Evolutionary conservation across 2,888 invertebrate genomes (phyloP).

Genomic region (Platerodrilus igneus): DNA sequence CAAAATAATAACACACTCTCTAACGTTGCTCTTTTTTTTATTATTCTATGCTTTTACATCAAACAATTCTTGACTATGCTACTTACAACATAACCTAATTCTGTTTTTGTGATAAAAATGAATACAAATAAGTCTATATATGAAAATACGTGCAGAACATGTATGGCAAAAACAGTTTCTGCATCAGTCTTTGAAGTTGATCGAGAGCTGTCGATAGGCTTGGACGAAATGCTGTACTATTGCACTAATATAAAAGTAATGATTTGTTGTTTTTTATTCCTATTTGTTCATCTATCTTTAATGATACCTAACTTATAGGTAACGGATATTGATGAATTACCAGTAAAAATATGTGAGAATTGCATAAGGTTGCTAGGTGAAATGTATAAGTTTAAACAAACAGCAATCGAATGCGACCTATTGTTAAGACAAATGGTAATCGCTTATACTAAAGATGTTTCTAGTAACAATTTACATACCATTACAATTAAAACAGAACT

Average conservation of each 20-base stretch:
- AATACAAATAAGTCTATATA: slow-evolving; percentile 7
- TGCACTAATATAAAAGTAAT: slow-evolving; percentile 30
- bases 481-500: neutral
- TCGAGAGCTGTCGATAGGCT: slow-evolving; percentile 26
- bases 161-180: slow-evolving; percentile 27
- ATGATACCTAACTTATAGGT: slow-evolving; percentile 31
- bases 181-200: slow-evolving; percentile 29
- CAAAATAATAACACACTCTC: too few relatives aligned
- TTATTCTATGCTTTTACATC: too few relatives aligned
- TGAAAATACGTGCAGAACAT: slow-evolving; percentile 29
- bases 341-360: slow-evolving; percentile 31
- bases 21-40: too few relatives aligned
- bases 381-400: slow-evolving; percentile 32
- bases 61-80: too few relatives aligned
- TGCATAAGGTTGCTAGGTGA: slow-evolving; percentile 29
- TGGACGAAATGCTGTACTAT: slow-evolving; percentile 29
- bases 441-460: neutral
- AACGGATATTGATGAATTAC: slow-evolving; percentile 29
- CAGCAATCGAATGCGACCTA: slow-evolving; percentile 27
- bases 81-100: too few relatives aligned
- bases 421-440: slow-evolving; percentile 23
- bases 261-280: slow-evolving; percentile 1
- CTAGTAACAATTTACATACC: neutral
- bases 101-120: too few relatives aligned
- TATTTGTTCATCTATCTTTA: slow-evolving; percentile 4